phyloP scores from a whole-genome alignment of 2,888 invertebrate genomes.

The Mactromeris polynyma region DNA sequence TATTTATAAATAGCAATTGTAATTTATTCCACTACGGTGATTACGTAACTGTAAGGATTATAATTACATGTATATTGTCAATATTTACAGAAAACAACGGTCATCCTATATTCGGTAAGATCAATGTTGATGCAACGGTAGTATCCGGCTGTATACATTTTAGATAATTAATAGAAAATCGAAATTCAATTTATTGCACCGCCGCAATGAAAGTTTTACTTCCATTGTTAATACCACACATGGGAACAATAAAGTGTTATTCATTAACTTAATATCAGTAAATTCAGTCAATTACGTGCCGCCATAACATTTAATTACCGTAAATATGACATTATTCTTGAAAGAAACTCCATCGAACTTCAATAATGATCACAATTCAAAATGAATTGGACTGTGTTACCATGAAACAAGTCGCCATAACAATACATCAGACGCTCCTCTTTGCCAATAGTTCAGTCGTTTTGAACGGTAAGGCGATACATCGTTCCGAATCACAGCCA shows the following conservation, averaged over 20 bases:
- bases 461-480: not conserved
- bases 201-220: not conserved
- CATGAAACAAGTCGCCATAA: not conserved
- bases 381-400: not conserved
- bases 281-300: not conserved
- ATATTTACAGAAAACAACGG: no score
- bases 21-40: no score
- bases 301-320: not conserved
- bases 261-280: not conserved
- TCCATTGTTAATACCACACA: not conserved
- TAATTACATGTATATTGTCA: no score
- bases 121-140: no score
- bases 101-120: no score
- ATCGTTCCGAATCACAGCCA: not conserved
- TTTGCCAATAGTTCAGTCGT: no score
- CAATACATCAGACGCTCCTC: not conserved
- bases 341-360: not conserved
- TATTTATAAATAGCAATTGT: no score
- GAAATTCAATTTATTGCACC: not conserved
- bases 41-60: no score
- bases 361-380: not conserved
- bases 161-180: not conserved
- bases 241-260: not conserved
- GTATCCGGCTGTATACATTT: no score
- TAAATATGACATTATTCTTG: conserved; percentile 6